Percentiles rank a stretch among this genome's conserved stretches.
These are phyloP conservation scores for Rattus norvegicus DNA, from an alignment of 2,113 vertebrate species.

Conservation along the genomic window GRCr8 NC_086034.1:49227001-49227500, in stretches of 20 bases:
- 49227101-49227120: conserved; percentile 75
- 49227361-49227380: conserved; percentile 84
- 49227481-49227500: conserved; percentile 61
- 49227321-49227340: conserved; percentile 76
- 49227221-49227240: conserved; percentile 78
- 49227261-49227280: conserved; percentile 70
- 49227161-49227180: conserved; percentile 80
- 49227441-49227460: conserved; percentile 76
- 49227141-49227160: conserved; percentile 65
- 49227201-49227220: conserved; percentile 75
- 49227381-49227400: conserved; percentile 83
- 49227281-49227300: conserved; percentile 80
- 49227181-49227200: conserved; percentile 69
- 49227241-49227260: conserved; percentile 76
- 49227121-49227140: conserved; percentile 75
- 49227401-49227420: conserved; percentile 83
- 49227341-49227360: conserved; percentile 83
- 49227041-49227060: conserved; percentile 92
- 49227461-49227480: conserved; percentile 68
- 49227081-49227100: conserved; percentile 73
- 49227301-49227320: conserved; percentile 85
- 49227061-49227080: conserved; percentile 83
- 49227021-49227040: conserved; percentile 96
- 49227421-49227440: conserved; percentile 77
- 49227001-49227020: conserved; percentile 92